Conservation (phyloP, 2,113 vertebrate genomes). For the Lichenostomus cassidix region DNA sequence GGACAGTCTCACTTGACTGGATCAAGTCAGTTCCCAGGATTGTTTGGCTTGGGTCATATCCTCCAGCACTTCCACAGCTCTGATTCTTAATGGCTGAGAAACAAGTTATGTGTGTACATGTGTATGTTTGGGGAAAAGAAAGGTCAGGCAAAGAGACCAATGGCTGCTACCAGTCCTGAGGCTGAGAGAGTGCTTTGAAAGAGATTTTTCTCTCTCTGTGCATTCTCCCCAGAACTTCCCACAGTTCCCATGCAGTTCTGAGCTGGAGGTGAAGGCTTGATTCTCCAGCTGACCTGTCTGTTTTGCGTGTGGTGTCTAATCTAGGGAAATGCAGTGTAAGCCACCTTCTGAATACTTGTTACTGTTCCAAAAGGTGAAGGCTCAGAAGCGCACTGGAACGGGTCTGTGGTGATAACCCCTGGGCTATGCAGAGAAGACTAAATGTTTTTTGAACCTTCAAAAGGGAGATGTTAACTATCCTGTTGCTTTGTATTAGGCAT, state of each 20-base stretch:
- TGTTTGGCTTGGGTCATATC: background rate
- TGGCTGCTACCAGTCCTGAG: background rate
- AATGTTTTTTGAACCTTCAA: background rate
- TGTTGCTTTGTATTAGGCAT: background rate
- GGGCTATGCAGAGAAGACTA: background rate
- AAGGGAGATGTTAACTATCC: background rate
- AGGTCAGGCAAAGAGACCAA: background rate
- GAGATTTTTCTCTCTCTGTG: background rate
- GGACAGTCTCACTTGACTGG: background rate
- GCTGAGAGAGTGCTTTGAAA: background rate
- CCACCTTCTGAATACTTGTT: background rate
- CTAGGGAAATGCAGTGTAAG: background rate
- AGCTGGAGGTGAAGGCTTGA: background rate
- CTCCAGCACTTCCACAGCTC: background rate
- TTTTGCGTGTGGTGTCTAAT: background rate
- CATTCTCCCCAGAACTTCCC: fast-evolving
- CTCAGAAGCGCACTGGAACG: background rate
- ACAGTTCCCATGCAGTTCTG: background rate
- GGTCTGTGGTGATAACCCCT: background rate
- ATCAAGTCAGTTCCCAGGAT: background rate
- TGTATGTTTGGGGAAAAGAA: background rate
- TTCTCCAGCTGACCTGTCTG: background rate
- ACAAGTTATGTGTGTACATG: background rate
- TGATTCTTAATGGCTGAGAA: background rate
- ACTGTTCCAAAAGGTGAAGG: background rate